These are phyloP conservation scores for Macropodus opercularis DNA, from an alignment of 2,797 vertebrate genomes.

Conservation along the genomic window DNA sequence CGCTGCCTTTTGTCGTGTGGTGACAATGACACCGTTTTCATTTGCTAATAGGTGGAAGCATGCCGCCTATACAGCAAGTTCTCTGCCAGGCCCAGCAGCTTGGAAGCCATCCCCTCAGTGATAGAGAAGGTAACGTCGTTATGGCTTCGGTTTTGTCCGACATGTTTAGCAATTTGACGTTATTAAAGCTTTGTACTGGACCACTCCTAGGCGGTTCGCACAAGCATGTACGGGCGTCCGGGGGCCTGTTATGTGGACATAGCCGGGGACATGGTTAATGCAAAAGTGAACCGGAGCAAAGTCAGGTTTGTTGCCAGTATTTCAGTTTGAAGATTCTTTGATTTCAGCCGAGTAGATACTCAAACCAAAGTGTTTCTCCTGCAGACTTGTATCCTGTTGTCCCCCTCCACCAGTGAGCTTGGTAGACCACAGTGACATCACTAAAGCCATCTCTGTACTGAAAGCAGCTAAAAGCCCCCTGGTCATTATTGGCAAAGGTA, in stretches of 20 bases:
- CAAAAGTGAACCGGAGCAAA: conserved; percentile 81
- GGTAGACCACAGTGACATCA: conserved; percentile 80
- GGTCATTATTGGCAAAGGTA: conserved; percentile 95
- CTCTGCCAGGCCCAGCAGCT: conserved; percentile 88
- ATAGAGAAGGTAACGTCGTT: conserved; percentile 89
- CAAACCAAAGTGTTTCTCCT: conserved; percentile 8
- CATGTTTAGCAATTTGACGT: not conserved
- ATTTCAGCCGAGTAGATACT: not conserved
- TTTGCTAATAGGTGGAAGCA: conserved; percentile 88
- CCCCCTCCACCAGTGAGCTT: conserved; percentile 85
- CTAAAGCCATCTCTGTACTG: conserved; percentile 78
- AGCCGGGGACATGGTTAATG: conserved; percentile 92
- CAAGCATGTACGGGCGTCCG: conserved; percentile 92
- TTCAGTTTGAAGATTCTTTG: not conserved
- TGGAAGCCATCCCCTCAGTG: conserved; percentile 88
- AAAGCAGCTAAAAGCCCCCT: conserved; percentile 86
- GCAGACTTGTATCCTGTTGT: conserved; percentile 83
- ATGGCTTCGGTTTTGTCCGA: not conserved
- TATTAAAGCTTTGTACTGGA: too few species aligned
- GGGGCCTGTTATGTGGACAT: conserved; percentile 96
- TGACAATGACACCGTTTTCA: not conserved
- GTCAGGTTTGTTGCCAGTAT: conserved; percentile 83
- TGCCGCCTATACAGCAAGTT: conserved; percentile 95
- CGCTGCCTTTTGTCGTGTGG: not conserved
- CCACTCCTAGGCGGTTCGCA: conserved; percentile 89